Conservation (phyloP, 2,888 invertebrate species). For the Orthosia incerta region DNA sequence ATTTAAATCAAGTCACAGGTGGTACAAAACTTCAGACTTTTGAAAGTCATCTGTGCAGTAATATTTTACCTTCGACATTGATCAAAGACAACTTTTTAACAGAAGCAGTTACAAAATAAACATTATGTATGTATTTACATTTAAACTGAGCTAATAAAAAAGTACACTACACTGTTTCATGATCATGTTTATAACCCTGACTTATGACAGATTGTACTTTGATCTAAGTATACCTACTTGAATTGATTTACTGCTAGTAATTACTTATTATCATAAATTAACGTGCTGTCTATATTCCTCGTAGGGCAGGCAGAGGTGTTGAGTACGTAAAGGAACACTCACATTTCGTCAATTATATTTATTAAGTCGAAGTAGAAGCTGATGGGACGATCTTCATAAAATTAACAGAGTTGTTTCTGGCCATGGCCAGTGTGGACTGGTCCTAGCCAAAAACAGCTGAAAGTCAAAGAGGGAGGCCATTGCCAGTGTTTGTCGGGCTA, state of each 20-base stretch:
- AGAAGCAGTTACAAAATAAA: conserved; percentile 14
- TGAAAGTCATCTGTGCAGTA: neutral
- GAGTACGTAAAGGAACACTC: neutral
- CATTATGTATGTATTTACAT: conserved; percentile 7
- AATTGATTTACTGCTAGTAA: conserved; percentile 24
- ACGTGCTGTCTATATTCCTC: neutral
- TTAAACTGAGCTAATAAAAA: conserved; percentile 7
- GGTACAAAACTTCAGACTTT: neutral
- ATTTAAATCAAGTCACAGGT: neutral
- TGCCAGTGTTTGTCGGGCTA: neutral
- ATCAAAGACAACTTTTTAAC: conserved; percentile 15
- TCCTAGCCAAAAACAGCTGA: too few species aligned
- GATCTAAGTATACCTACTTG: conserved; percentile 9
- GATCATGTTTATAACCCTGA: conserved; percentile 25
- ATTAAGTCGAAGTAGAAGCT: neutral
- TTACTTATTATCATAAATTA: neutral
- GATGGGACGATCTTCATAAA: neutral
- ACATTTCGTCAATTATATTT: neutral
- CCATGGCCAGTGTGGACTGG: too few species aligned
- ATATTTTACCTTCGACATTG: conserved; percentile 20
- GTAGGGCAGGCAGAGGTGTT: neutral
- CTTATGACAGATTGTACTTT: conserved; percentile 18
- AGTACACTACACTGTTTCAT: conserved; percentile 17
- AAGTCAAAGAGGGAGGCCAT: too few species aligned
- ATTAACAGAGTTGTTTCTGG: too few species aligned